phyloP scores from a whole-genome alignment of 1,140 invertebrate species.

The Saccostrea echinata region DNA sequence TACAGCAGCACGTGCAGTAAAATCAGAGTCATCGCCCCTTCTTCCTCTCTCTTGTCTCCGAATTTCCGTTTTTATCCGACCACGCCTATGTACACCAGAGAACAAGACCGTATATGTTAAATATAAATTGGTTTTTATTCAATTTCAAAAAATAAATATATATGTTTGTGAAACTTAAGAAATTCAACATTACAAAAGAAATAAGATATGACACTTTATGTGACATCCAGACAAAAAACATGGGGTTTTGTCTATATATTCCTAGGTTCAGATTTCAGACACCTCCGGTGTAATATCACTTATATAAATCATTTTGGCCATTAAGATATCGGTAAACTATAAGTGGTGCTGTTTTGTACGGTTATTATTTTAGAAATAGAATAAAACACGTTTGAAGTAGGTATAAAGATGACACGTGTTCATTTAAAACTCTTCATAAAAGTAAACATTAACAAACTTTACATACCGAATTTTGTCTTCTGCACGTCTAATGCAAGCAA shows the following conservation, averaged over 20 bases:
- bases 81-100: neutral
- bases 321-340: conserved; percentile 24
- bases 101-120: neutral
- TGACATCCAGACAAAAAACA: conserved; percentile 1
- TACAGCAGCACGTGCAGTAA: conserved; percentile 19
- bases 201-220: neutral
- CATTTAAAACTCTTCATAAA: conserved; percentile 1
- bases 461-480: neutral
- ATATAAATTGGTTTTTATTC: neutral
- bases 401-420: conserved; percentile 23
- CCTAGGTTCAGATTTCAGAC: neutral
- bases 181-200: conserved; percentile 13
- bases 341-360: neutral
- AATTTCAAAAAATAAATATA: conserved; percentile 20
- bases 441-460: neutral
- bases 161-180: conserved; percentile 6
- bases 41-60: neutral
- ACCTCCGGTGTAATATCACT: neutral
- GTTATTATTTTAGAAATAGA: neutral
- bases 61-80: conserved; percentile 26
- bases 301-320: conserved; percentile 28
- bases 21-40: neutral
- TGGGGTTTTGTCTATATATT: neutral
- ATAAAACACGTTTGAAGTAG: neutral
- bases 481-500: neutral